Base-by-base conservation (phyloP, 2,888 invertebrate species). In the Syrphus vitripennis region DNA sequence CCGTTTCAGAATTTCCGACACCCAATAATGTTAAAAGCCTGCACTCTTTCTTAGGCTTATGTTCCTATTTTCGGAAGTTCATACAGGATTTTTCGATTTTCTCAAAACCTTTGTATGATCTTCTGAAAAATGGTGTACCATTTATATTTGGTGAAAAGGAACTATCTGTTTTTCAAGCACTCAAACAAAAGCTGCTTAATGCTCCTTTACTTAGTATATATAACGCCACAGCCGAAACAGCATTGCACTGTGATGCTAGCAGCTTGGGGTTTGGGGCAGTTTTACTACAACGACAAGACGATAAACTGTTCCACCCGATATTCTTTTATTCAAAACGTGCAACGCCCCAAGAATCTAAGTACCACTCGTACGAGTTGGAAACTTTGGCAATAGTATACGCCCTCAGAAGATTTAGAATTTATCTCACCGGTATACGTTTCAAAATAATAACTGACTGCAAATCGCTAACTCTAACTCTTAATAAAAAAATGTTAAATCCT, bases 291-390 rank as follows among this genome's bases (percentile, higher is more conserved):
- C 53, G 37, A 14, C 48, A 78, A 40, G 19, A 26, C 3, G 71
- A 78, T 9, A 48, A 55, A 42, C 42, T 37, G 3, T 29, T 83
- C 40, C 67, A 83, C 21, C 83, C 77, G 4, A 59, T 83, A 3
- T 70, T 61, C 40, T 78, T 77, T 40, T 57, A 31, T 26, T 90
- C 90, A 31, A 87, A 88, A 65, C 75, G 88, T 55, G 89, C 89
- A 0, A 87, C 89, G 0, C 65, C 67, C 7, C 50, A 70, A 14
- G 90, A 90, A 48, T 53, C 88, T 1, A 86, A 88, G 45, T 90
- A 88, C 59, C 89, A 90, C 42, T 89, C 89, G 67, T 90, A 86
- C 81, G 90, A 90, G 55, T 67, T 91, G 7, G 90, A 90, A 84
- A 88, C 88, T 0, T 65, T 90, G 31, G 87, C 89, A 1, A 88